phyloP scores from a whole-genome alignment of 2,888 invertebrate species.

The Homarus gammarus region DNA sequence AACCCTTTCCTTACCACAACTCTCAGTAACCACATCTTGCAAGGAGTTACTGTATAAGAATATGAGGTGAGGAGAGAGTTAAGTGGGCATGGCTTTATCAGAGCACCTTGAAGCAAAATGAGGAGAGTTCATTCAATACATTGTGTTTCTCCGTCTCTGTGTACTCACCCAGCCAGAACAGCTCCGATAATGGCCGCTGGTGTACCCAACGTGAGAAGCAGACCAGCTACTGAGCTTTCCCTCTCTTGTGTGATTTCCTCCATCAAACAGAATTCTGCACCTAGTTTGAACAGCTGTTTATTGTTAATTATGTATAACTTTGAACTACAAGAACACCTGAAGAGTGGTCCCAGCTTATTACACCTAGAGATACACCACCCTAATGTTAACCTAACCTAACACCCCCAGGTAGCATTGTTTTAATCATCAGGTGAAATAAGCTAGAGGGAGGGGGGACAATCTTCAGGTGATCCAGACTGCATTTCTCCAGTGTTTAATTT shows the following conservation, averaged over 20 bases:
- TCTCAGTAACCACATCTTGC: too few relatives aligned
- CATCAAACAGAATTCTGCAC: constrained; percentile 26
- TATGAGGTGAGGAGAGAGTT: too few relatives aligned
- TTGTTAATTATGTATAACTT: not conserved
- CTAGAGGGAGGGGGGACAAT: too few relatives aligned
- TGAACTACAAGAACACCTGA: not conserved
- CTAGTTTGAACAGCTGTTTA: constrained; percentile 1
- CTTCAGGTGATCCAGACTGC: too few relatives aligned
- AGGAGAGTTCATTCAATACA: not conserved
- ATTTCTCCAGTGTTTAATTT: too few relatives aligned
- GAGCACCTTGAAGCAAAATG: not conserved
- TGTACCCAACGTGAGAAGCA: constrained; percentile 31
- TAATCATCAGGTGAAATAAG: too few relatives aligned
- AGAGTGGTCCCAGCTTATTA: not conserved
- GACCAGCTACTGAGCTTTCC: constrained; percentile 19
- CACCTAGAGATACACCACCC: not conserved
- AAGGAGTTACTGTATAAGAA: too few relatives aligned
- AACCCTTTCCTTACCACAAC: too few relatives aligned
- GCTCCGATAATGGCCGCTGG: constrained; percentile 18
- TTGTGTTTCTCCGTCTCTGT: not conserved
- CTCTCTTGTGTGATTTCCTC: constrained; percentile 2
- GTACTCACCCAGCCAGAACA: constrained; percentile 30
- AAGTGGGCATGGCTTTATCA: not conserved
- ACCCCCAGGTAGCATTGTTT: too few relatives aligned
- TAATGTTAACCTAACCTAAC: too few relatives aligned